A percentile compares a stretch with the other conserved stretches of the same genome.
Conservation (phyloP, 2,113 vertebrate genomes). For the Apistogramma diplotaenia region DNA sequence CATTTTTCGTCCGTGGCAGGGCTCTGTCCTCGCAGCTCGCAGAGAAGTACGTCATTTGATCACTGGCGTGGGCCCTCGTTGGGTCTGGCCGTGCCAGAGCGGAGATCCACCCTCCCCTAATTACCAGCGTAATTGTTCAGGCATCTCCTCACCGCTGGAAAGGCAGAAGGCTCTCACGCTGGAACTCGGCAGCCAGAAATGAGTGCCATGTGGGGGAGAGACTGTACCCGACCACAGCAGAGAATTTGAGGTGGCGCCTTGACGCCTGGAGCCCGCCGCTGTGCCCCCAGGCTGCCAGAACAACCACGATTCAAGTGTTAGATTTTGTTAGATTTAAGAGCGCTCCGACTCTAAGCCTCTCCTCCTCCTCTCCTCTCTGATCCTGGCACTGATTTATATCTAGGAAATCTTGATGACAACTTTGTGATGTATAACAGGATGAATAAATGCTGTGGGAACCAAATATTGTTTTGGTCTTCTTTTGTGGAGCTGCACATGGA, state of each 20-base stretch:
- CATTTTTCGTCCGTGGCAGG: slow-evolving; percentile 49
- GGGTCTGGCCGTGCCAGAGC: slow-evolving; percentile 50
- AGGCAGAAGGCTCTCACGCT: slow-evolving; percentile 84
- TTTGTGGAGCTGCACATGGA: slow-evolving; percentile 50
- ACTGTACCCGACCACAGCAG: slow-evolving; percentile 85
- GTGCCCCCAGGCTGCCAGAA: slow-evolving; percentile 87
- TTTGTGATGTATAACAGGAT: slow-evolving; percentile 69
- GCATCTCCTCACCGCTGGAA: slow-evolving; percentile 78
- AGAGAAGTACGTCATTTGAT: slow-evolving; percentile 64
- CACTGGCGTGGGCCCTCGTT: slow-evolving; percentile 32
- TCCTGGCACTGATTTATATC: slow-evolving; percentile 68
- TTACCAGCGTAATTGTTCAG: slow-evolving; percentile 81
- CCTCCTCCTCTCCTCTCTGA: slow-evolving; percentile 58
- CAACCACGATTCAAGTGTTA: slow-evolving; percentile 81
- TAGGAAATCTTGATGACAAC: slow-evolving; percentile 70
- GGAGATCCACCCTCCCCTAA: slow-evolving; percentile 74
- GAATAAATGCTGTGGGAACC: slow-evolving; percentile 68
- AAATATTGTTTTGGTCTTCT: slow-evolving; percentile 63
- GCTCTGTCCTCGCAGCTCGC: slow-evolving; percentile 45
- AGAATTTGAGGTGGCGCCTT: slow-evolving; percentile 92
- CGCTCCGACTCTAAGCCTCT: slow-evolving; percentile 63
- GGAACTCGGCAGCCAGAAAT: slow-evolving; percentile 84
- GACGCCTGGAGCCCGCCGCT: slow-evolving; percentile 87
- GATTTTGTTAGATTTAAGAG: slow-evolving; percentile 88
- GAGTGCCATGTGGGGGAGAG: slow-evolving; percentile 93